Conservation (phyloP, 2,888 invertebrate genomes). For the Lordiphosa andalusiaca region DNA sequence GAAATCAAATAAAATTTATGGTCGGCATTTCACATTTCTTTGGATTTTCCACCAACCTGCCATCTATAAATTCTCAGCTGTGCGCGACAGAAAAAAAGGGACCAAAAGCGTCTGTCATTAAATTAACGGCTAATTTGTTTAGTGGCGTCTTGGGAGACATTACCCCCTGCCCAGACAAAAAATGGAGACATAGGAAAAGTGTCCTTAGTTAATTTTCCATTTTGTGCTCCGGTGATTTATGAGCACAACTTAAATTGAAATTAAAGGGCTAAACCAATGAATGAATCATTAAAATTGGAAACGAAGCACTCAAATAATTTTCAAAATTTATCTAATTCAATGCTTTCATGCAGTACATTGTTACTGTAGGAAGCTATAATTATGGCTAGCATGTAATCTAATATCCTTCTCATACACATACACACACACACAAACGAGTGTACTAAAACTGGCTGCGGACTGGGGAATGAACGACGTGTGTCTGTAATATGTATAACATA, state of each 20-base stretch:
- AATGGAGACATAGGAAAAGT: slow-evolving; percentile 38
- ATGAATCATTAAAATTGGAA: slow-evolving; percentile 35
- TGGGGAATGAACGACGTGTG: slow-evolving; percentile 18
- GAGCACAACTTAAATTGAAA: slow-evolving; percentile 28
- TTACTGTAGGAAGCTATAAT: slow-evolving; percentile 52
- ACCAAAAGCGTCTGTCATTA: slow-evolving; percentile 56
- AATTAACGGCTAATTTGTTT: slow-evolving; percentile 73
- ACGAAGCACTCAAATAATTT: slow-evolving; percentile 16
- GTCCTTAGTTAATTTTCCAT: slow-evolving; percentile 37
- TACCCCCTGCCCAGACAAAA: slow-evolving; percentile 7
- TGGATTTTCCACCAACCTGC: slow-evolving; percentile 6
- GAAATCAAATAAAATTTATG: slow-evolving; percentile 60
- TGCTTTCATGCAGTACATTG: slow-evolving; percentile 28
- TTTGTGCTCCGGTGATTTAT: slow-evolving; percentile 39
- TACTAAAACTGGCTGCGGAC: background rate
- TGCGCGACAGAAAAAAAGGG: slow-evolving; percentile 33
- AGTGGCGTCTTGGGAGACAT: slow-evolving; percentile 70
- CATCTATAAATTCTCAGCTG: slow-evolving; percentile 18
- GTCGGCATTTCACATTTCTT: slow-evolving; percentile 25
- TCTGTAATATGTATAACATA: slow-evolving; percentile 40
- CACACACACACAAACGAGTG: background rate
- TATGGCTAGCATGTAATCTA: slow-evolving; percentile 51
- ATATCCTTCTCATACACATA: slow-evolving; percentile 46
- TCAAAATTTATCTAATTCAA: slow-evolving; percentile 30
- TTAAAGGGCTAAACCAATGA: slow-evolving; percentile 18